Conservation (phyloP, 2,113 vertebrate species). For the Prietella phreatophila region DNA sequence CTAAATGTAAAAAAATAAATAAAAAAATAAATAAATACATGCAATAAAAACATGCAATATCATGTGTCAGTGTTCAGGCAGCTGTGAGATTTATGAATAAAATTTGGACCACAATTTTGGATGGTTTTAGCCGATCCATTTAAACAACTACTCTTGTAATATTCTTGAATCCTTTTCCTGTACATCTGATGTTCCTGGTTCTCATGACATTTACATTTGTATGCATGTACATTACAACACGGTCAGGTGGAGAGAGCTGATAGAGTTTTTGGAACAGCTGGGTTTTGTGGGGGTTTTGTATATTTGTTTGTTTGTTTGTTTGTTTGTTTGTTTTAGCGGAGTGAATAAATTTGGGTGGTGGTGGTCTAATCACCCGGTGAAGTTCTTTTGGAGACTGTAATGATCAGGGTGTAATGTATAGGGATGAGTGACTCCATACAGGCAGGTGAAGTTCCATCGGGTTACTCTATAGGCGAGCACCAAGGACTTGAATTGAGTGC, state of each 20-base stretch:
- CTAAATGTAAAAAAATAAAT: not conserved
- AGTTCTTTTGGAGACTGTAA: not conserved
- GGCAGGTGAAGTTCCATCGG: not conserved
- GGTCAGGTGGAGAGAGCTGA: not conserved
- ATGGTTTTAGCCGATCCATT: not conserved
- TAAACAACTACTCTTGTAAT: not conserved
- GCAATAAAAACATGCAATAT: not conserved
- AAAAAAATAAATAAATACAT: not conserved
- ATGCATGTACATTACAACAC: not conserved
- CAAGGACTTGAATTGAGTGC: not conserved
- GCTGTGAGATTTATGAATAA: not conserved
- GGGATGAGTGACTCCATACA: not conserved
- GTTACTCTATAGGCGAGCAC: not conserved
- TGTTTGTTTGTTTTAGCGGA: too few relatives aligned
- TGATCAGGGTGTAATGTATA: not conserved
- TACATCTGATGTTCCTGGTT: not conserved
- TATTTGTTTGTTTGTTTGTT: too few relatives aligned
- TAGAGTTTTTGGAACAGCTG: not conserved
- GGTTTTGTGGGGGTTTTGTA: not conserved
- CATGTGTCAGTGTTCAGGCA: conserved; percentile 15
- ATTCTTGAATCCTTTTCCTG: not conserved
- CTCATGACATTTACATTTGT: not conserved
- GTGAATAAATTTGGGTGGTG: not conserved
- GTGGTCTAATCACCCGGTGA: not conserved
- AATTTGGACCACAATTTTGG: not conserved